Conservation (phyloP, 2,888 invertebrate species). For the Euproctis similis region DNA sequence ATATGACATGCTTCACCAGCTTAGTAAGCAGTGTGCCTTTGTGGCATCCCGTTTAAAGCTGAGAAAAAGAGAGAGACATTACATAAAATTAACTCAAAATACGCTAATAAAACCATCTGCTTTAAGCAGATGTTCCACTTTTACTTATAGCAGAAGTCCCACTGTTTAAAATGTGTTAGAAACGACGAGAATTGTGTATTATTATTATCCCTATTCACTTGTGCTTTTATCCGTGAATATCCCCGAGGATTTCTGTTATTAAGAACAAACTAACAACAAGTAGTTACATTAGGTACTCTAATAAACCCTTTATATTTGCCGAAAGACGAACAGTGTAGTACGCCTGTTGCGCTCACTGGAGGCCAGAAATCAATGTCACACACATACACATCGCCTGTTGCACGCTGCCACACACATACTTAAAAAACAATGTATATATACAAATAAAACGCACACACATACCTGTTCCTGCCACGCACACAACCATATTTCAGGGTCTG, state of each 20-base stretch:
- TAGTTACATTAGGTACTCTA: constrained; percentile 16
- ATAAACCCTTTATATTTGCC: constrained; percentile 20
- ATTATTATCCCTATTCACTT: too few relatives aligned
- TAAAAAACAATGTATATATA: constrained; percentile 20
- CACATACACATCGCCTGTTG: constrained; percentile 49
- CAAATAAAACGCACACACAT: constrained; percentile 14
- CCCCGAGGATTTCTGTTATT: constrained; percentile 8
- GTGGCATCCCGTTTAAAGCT: too few relatives aligned
- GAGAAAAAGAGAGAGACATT: too few relatives aligned
- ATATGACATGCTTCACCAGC: too few relatives aligned
- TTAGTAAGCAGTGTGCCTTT: too few relatives aligned
- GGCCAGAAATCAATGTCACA: constrained; percentile 61
- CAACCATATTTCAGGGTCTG: constrained; percentile 58
- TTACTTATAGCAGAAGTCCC: too few relatives aligned
- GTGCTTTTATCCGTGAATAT: too few relatives aligned
- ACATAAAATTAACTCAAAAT: too few relatives aligned
- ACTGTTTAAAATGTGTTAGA: too few relatives aligned
- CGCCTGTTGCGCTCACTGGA: constrained; percentile 52
- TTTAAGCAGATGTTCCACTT: too few relatives aligned
- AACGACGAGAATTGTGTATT: too few relatives aligned
- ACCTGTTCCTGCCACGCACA: constrained; percentile 24
- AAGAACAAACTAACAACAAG: constrained; percentile 10
- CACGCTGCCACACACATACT: constrained; percentile 28
- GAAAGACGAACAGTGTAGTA: constrained; percentile 25
- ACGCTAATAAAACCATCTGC: too few relatives aligned